phyloP scores from a whole-genome alignment of 1,140 invertebrate genomes.

The Drosophila trapezifrons region DNA sequence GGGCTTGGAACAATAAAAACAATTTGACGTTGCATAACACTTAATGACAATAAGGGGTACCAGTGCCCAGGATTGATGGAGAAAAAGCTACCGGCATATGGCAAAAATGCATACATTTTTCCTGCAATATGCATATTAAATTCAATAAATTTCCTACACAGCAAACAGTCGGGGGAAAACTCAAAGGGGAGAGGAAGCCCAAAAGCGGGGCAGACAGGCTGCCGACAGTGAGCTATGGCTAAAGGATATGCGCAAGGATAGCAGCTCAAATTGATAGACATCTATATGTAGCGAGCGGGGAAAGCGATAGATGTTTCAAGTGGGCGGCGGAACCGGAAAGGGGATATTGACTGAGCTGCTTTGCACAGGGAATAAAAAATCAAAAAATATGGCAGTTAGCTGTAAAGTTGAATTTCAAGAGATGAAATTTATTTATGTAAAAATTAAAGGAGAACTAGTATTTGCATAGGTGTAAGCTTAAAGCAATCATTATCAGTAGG shows the following conservation, averaged over 20 bases:
- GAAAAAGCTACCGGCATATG: constrained; percentile 26
- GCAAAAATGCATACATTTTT: constrained; percentile 64
- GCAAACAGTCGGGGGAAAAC: constrained; percentile 13
- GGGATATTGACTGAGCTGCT: neutral
- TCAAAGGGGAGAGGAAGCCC: neutral
- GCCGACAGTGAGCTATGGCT: constrained; percentile 51
- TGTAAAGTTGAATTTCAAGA: neutral
- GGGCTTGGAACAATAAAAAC: constrained; percentile 33
- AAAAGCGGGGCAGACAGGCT: constrained; percentile 42
- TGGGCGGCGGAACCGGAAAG: constrained; percentile 5
- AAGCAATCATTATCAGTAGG: neutral
- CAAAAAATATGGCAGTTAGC: neutral
- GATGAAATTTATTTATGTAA: neutral
- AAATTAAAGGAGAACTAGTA: too few species aligned
- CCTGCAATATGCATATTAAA: constrained; percentile 79
- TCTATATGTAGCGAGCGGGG: constrained; percentile 30
- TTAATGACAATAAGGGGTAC: constrained; percentile 54
- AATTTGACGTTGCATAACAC: constrained; percentile 46
- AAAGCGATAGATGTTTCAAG: constrained; percentile 35
- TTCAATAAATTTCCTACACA: constrained; percentile 71
- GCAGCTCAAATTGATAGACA: constrained; percentile 59
- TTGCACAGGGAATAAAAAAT: constrained; percentile 27
- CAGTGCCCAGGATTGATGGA: constrained; percentile 5
- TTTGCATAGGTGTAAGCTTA: neutral
- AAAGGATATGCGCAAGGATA: constrained; percentile 59